Percentiles rank a stretch among this genome's conserved stretches.
Conservation (phyloP, 2,888 invertebrate genomes). For the Drosophila tripunctata region DNA sequence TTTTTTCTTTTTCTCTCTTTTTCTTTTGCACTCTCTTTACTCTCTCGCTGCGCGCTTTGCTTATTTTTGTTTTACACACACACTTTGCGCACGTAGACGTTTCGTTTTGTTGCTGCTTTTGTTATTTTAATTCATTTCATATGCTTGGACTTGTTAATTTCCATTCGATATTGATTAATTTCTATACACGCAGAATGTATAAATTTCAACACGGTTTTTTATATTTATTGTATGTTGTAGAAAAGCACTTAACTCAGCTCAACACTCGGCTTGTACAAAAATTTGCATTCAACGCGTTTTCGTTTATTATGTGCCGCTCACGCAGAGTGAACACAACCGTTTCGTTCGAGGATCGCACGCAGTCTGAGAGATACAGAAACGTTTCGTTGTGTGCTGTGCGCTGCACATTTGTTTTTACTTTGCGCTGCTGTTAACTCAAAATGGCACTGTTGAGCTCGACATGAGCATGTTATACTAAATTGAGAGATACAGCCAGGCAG, state of each 20-base stretch:
- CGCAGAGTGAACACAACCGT: conserved; percentile 69
- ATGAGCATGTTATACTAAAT: conserved; percentile 30
- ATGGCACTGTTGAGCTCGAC: conserved; percentile 51
- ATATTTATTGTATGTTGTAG: conserved; percentile 27
- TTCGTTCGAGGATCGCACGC: conserved; percentile 79
- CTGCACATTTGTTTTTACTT: conserved; percentile 31
- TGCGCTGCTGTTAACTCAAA: conserved; percentile 45
- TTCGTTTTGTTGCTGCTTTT: conserved; percentile 22
- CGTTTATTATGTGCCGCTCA: conserved; percentile 50
- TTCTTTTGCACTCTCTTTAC: conserved; percentile 38
- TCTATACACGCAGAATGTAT: conserved; percentile 20
- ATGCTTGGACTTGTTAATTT: conserved; percentile 32
- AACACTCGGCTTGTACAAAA: conserved; percentile 32
- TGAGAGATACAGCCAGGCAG: background rate
- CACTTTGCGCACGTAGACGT: conserved; percentile 65
- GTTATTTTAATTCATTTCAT: conserved; percentile 49
- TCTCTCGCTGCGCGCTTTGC: conserved; percentile 46
- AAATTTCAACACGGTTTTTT: conserved; percentile 30
- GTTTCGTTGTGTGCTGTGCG: conserved; percentile 20
- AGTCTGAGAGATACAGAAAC: conserved; percentile 73
- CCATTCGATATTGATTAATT: conserved; percentile 10
- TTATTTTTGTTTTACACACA: conserved; percentile 44
- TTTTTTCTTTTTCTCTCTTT: conserved; percentile 36
- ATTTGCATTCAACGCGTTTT: conserved; percentile 54
- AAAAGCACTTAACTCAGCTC: conserved; percentile 41